Percentiles rank a stretch among this genome's conserved stretches.
phyloP scores from a whole-genome alignment of 2,797 vertebrate species.

The Cossypha dichroa region DNA sequence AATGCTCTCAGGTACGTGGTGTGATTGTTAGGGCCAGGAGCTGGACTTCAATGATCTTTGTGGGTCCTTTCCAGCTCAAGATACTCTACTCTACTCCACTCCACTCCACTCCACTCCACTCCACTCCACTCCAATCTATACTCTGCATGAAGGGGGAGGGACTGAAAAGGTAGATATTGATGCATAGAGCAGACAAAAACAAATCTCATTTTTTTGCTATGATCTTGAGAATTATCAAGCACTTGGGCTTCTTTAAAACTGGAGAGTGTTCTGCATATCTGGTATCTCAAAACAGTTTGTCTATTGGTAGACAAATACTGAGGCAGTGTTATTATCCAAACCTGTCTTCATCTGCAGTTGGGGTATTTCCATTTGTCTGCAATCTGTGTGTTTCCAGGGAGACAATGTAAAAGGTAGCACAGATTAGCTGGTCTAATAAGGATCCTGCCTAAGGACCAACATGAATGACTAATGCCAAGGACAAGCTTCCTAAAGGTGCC shows the following conservation, averaged over 20 bases:
- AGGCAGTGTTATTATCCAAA: background rate
- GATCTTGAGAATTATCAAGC: background rate
- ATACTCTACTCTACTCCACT: background rate
- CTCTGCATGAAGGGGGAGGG: background rate
- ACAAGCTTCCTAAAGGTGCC: background rate
- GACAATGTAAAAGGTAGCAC: background rate
- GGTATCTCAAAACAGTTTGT: background rate
- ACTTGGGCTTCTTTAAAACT: background rate
- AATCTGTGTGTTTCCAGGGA: background rate
- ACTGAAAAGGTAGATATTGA: background rate
- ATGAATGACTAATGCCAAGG: fast-evolving
- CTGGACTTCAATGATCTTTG: background rate
- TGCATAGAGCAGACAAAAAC: background rate
- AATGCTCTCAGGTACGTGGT: background rate
- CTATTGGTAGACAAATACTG: background rate
- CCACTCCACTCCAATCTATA: background rate
- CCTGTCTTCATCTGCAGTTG: background rate
- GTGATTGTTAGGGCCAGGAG: background rate
- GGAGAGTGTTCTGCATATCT: background rate
- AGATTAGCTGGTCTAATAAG: background rate
- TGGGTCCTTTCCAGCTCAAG: background rate
- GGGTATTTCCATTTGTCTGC: background rate
- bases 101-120: background rate
- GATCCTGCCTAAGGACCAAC: background rate
- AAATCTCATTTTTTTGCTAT: background rate